phyloP scores from a whole-genome alignment of 2,888 invertebrate genomes.

The Mythimna lalbum region DNA sequence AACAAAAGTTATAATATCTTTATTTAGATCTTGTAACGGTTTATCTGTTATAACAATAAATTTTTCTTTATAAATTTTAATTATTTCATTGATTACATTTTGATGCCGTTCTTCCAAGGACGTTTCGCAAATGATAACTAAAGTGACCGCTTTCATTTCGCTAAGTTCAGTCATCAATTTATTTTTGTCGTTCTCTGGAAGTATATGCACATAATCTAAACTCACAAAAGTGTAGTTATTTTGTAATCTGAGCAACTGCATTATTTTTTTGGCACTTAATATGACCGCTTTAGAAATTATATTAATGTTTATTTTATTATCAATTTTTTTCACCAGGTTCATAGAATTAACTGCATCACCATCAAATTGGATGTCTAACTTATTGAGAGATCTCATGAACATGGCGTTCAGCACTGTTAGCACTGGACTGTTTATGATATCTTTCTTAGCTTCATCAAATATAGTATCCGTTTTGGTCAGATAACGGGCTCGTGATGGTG shows the following conservation, averaged over 20 bases:
- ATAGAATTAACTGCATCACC: conserved; percentile 55
- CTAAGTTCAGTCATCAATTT: conserved; percentile 66
- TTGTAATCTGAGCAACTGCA: conserved; percentile 56
- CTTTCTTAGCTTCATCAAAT: conserved; percentile 69
- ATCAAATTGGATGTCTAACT: conserved; percentile 63
- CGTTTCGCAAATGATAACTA: conserved; percentile 68
- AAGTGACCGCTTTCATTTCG: conserved; percentile 56
- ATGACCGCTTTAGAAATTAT: conserved; percentile 63
- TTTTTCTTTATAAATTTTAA: conserved; percentile 56
- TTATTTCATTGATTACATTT: conserved; percentile 64
- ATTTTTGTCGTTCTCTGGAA: conserved; percentile 66
- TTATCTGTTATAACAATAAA: conserved; percentile 65
- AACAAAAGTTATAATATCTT: conserved; percentile 35
- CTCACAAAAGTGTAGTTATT: conserved; percentile 66
- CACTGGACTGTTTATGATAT: conserved; percentile 69
- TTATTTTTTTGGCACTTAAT: conserved; percentile 68
- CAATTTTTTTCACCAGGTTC: conserved; percentile 45
- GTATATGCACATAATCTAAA: conserved; percentile 67
- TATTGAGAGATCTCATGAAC: conserved; percentile 67
- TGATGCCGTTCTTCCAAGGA: conserved; percentile 48
- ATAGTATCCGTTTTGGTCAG: conserved; percentile 64
- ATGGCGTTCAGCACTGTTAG: conserved; percentile 69
- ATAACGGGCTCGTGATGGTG: conserved; percentile 62
- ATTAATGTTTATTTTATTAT: conserved; percentile 56
- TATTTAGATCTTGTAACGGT: conserved; percentile 45